Evolutionary conservation across 1,140 invertebrate genomes (phyloP).

Genomic region (Trachymyrmex septentrionalis): DNA sequence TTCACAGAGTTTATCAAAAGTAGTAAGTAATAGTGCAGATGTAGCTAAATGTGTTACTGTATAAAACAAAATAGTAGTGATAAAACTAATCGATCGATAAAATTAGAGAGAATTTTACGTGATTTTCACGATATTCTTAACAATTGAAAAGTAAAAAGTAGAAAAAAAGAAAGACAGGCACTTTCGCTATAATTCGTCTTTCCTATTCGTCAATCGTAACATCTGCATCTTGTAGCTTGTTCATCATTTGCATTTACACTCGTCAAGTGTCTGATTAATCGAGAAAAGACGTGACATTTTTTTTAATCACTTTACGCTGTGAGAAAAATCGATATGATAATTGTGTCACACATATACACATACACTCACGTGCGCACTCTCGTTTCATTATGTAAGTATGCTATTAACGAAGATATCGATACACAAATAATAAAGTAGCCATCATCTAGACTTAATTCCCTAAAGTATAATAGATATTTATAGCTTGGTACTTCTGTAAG

Average conservation of each 20-base stretch:
- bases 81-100: constrained; percentile 22
- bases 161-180: neutral
- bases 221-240: constrained; percentile 7
- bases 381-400: constrained; percentile 44
- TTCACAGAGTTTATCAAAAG: constrained; percentile 51
- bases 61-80: constrained; percentile 47
- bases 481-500: constrained; percentile 65
- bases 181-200: constrained; percentile 7
- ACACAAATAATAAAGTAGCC: constrained; percentile 52
- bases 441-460: constrained; percentile 45
- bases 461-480: constrained; percentile 61
- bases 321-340: constrained; percentile 30
- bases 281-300: constrained; percentile 14
- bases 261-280: constrained; percentile 4
- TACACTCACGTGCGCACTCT: neutral
- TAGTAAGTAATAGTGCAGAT: constrained; percentile 45
- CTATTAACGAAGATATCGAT: constrained; percentile 42
- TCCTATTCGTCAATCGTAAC: constrained; percentile 14
- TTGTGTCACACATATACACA: neutral
- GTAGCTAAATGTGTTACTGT: constrained; percentile 58
- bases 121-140: constrained; percentile 27
- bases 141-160: constrained; percentile 31
- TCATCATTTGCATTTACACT: constrained; percentile 24
- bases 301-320: constrained; percentile 28
- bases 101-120: constrained; percentile 10